Conservation (phyloP, 2,113 vertebrate genomes). For the Xenopus tropicalis region UCB_Xtro_10.0 CM004446.2:18129501-18130000, state of each 20-base stretch:
- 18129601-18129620: constrained; percentile 45
- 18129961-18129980: constrained; percentile 85
- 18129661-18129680: constrained; percentile 57
- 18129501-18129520: constrained; percentile 97
- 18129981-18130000: constrained; percentile 84
- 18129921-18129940: constrained; percentile 85
- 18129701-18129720: constrained; percentile 63
- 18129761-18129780: neutral
- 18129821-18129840: constrained; percentile 97
- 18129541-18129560: constrained; percentile 61
- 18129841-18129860: constrained; percentile 97
- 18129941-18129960: constrained; percentile 82
- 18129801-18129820: constrained; percentile 49
- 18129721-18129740: constrained; percentile 61
- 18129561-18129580: constrained; percentile 53
- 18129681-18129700: constrained; percentile 67
- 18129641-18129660: neutral
- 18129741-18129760: constrained; percentile 54
- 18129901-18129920: constrained; percentile 94
- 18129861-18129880: constrained; percentile 89
- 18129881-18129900: constrained; percentile 95
- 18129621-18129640: constrained; percentile 48
- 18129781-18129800: neutral
- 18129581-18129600: no score
- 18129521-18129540: constrained; percentile 64